Evolutionary conservation across 2,113 vertebrate species (phyloP).

Genomic region (Periophthalmodon schlosseri): DNA sequence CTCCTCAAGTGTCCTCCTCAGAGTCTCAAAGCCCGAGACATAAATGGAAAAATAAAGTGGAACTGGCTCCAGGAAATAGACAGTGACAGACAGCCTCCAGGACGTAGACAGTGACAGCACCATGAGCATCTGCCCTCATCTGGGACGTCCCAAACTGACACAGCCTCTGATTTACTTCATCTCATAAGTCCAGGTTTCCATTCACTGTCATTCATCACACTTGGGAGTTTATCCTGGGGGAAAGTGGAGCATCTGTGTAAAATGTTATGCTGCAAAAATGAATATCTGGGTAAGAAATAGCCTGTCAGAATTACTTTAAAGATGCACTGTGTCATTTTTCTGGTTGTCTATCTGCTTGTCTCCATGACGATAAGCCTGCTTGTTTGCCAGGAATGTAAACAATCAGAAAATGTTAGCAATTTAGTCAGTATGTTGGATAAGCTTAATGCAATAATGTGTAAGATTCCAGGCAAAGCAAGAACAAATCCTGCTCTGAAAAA

Average conservation of each 20-base stretch:
- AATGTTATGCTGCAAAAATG: not conserved
- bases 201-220: conserved; percentile 25
- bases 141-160: conserved; percentile 32
- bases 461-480: no score
- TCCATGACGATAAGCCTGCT: not conserved
- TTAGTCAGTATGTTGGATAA: no score
- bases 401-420: no score
- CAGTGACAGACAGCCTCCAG: conserved; percentile 31
- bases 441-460: no score
- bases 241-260: not conserved
- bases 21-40: conserved; percentile 2
- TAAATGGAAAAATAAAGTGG: conserved; percentile 40
- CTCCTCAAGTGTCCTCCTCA: conserved; percentile 17
- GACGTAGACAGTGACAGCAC: conserved; percentile 36
- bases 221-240: not conserved
- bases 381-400: no score
- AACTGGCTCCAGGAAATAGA: conserved; percentile 16
- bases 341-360: not conserved
- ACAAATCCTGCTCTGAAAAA: no score
- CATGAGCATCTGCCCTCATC: conserved; percentile 26
- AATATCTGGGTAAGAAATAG: not conserved
- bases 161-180: conserved; percentile 39
- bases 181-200: conserved; percentile 31
- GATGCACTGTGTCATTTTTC: not conserved
- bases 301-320: not conserved